Evolutionary conservation across 2,888 invertebrate genomes (phyloP), one percentile per base, ranked within the genome.

Genomic region (Girardia tigrina): DNA sequence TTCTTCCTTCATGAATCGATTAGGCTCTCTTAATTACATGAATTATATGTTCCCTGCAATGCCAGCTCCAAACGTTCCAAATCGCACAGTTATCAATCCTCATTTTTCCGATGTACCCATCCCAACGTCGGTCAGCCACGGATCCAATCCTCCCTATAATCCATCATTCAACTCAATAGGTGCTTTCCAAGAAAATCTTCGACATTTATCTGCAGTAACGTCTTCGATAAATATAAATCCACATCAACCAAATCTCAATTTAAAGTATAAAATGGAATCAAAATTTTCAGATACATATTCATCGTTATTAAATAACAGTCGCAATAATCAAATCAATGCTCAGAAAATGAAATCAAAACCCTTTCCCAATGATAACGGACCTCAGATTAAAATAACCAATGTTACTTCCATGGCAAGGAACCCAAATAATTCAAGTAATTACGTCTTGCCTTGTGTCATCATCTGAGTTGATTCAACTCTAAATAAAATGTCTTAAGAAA

Each of bases 151-250:
- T 20, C 56, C n/a, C 6, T n/a, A n/a, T 6, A 4, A 56, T 56
- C n/a, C 56, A 56, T 56, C 23, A 56, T 56, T 12, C n/a, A 56
- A 56, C 23, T 20, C 56, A n/a, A 56, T 23, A 8, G 56, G 56
- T 56, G 56, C 56, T 56, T 56, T 56, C 56, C 56, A 56, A 56
- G 56, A 56, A 6, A 56, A 56, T 16, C n/a, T 56, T 56, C 56
- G 56, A 6, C 56, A 56, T n/a, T 20, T 56, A 20, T 56, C 56
- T 12, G 4, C 56, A 20, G 56, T 56, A 6, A 23, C 56, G 4
- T 56, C 56, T 20, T 56, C 56, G n/a, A 56, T 56, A 23, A 56
- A 56, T 56, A 4, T 56, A n/a, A 56, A 56, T 56, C 56, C 4
- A 4, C n/a, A 56, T 56, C 56, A 56, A 56, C 8, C 56, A 2